Conservation (phyloP, 37 sponge, comb jelly and placozoan genomes). For the Bolinopsis microptera region DNA sequence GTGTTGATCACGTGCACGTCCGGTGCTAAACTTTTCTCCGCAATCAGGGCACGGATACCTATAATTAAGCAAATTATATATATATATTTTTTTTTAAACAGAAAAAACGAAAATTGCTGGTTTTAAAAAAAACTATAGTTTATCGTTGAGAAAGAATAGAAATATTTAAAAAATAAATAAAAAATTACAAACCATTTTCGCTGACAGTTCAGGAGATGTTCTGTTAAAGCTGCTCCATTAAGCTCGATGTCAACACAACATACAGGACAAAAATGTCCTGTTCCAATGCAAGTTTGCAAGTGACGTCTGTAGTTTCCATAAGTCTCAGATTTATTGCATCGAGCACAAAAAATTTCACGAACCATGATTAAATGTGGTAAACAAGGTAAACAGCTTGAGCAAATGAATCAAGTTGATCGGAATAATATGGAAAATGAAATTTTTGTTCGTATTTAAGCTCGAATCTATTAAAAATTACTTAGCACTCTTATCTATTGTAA, state of each 20-base stretch:
- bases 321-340: too few species aligned
- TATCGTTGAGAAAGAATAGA: neutral
- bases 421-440: too few species aligned
- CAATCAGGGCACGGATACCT: neutral
- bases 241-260: neutral
- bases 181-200: conserved; percentile 23
- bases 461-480: too few species aligned
- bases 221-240: neutral
- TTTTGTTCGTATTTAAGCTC: too few species aligned
- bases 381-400: too few species aligned
- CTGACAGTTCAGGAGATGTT: conserved; percentile 26
- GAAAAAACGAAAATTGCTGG: neutral
- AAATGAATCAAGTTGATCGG: too few species aligned
- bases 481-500: too few species aligned
- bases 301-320: neutral
- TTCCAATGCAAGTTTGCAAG: neutral
- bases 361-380: too few species aligned
- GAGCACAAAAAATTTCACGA: too few species aligned
- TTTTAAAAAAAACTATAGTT: neutral
- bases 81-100: neutral
- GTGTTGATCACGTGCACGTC: neutral
- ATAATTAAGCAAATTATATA: neutral
- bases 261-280: neutral
- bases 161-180: neutral
- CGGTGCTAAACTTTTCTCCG: neutral